These are phyloP conservation scores for Sardina pilchardus DNA, from an alignment of 2,113 vertebrate species.

Conservation along the genomic window DNA sequence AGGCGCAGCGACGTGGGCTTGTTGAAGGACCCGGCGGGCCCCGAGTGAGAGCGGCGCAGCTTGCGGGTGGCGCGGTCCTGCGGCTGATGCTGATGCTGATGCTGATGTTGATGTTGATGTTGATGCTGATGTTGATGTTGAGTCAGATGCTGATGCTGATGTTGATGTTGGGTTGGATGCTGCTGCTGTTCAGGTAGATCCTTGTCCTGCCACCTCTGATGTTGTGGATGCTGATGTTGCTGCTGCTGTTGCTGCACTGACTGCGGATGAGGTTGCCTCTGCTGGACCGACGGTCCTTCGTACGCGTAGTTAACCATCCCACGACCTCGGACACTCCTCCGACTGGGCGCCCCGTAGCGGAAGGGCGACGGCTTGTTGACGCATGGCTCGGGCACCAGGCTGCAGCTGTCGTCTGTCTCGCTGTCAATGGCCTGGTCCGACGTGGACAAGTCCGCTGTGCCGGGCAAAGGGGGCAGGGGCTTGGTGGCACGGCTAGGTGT, in stretches of 20 bases:
- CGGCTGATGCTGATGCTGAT: slow-evolving; percentile 52
- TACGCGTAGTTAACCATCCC: slow-evolving; percentile 93
- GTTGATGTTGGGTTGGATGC: slow-evolving; percentile 39
- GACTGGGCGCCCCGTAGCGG: slow-evolving; percentile 66
- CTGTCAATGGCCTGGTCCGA: slow-evolving; percentile 80
- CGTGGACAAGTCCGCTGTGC: slow-evolving; percentile 59
- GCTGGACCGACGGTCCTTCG: slow-evolving; percentile 71
- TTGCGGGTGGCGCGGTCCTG: slow-evolving; percentile 79
- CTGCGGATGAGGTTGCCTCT: slow-evolving; percentile 37
- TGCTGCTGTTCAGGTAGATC: slow-evolving; percentile 50
- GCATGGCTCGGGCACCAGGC: slow-evolving; percentile 75
- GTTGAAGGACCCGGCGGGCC: slow-evolving; percentile 89
- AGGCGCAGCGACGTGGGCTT: slow-evolving; percentile 76
- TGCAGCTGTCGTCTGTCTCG: slow-evolving; percentile 84
- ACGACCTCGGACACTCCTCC: slow-evolving; percentile 83
- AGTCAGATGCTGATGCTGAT: slow-evolving; percentile 49
- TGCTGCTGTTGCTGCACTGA: slow-evolving; percentile 50
- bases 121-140: slow-evolving; percentile 37
- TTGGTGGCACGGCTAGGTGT: slow-evolving; percentile 80
- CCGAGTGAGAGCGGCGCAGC: slow-evolving; percentile 87
- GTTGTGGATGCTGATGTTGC: slow-evolving; percentile 48
- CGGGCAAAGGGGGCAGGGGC: slow-evolving; percentile 88
- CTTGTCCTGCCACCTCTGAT: slow-evolving; percentile 59
- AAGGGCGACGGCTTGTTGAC: slow-evolving; percentile 68
- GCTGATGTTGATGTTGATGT: slow-evolving; percentile 19